These are phyloP conservation scores for Palythoa heliodiscus DNA, from an alignment of 92 coral and sea anemone species.

Conservation along the genomic window DNA sequence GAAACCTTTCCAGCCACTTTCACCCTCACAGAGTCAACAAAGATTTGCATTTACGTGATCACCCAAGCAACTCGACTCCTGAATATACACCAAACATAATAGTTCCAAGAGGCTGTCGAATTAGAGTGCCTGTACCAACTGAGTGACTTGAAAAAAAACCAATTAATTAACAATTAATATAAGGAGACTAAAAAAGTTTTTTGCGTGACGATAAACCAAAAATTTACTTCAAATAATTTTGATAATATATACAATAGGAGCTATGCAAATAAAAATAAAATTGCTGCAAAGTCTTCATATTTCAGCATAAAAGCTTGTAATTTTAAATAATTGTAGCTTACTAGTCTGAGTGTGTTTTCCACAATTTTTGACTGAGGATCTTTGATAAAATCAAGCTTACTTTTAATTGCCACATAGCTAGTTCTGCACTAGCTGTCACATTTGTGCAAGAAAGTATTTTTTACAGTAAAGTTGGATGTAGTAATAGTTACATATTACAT, in stretches of 20 bases:
- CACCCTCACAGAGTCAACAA: constrained; percentile 92
- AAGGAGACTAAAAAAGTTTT: not conserved
- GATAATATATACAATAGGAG: not conserved
- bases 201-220: not conserved
- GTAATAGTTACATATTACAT: not conserved
- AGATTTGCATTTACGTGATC: constrained; percentile 82
- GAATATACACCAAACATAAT: constrained; percentile 81
- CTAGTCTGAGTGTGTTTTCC: no score
- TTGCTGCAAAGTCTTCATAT: not conserved
- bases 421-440: no score
- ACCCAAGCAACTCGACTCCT: constrained; percentile 65
- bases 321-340: no score
- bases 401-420: no score
- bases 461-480: not conserved
- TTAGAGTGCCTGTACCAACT: constrained; percentile 26
- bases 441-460: no score
- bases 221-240: not conserved
- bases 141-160: not conserved
- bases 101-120: constrained; percentile 46
- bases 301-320: not conserved
- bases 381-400: no score
- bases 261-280: no score
- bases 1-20: constrained; percentile 82
- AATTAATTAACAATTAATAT: not conserved
- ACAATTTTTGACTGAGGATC: no score